Base-by-base conservation (phyloP, 2,888 invertebrate genomes). In the Phoenoteleia sp. region DNA sequence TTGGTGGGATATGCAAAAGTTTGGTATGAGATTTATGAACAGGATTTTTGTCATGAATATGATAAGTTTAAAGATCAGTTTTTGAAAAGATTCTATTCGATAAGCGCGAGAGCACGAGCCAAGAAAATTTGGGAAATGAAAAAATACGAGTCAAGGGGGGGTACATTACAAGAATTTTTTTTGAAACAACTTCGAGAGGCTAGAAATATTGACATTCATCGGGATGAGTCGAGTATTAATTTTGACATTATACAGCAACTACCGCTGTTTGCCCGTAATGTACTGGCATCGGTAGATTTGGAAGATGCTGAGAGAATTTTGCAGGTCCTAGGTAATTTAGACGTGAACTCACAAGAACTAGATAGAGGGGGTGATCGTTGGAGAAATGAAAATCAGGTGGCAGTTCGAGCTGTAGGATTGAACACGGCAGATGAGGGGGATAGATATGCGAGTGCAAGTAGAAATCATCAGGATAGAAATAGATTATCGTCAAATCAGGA, bases 181-280 rank as follows among this genome's bases (percentile, higher is more conserved):
- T 21, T 75, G 13, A 64, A 64, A 54, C 75, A 75, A 17, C 7
- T 64, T 11, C 23, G 33, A 21, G 75, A 75, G 3, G 75, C 75
- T 17, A 5, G 23, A 42, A n/a, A n/a, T 6, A 23, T 64, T 7
- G 42, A 54, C 5, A 7, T 54, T 11, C 64, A 75, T 33, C 6
- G n/a, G 2, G 54, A 75, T 39, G 27, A 33, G 9, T 11, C 27
- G 15, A 75, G 42, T 33, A 42, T 64, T 4, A 6, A 45, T 64
- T 72, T 49, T 15, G 71, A 72, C 17, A 60, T 72, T 15, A 45
- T 72, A 7, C 72, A 72, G 49, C 49, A 52, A 15, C 33, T 72
- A 6, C 71, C 71, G 11, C 11, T 71, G 13, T 71, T 21, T 29
- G 58, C 58, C 1, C 42, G 71, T 7, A 58, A 71, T 29, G 58